phyloP scores from a whole-genome alignment of 2,113 vertebrate species.

The Pygoscelis antarcticus region DNA sequence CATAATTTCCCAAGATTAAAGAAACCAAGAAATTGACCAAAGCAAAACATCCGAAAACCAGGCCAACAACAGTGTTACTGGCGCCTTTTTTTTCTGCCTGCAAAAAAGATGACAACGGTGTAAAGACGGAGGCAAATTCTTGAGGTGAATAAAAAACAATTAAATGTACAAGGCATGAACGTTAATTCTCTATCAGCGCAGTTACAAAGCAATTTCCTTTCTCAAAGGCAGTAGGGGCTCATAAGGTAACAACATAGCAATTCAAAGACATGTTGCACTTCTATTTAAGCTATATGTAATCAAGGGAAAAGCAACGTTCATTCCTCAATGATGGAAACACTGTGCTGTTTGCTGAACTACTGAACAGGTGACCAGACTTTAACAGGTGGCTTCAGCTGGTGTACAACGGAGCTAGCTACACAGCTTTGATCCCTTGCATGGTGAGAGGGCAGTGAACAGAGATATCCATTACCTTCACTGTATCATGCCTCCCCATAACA shows the following conservation, averaged over 20 bases:
- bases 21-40: conserved; percentile 82
- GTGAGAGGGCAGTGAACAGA: background rate
- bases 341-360: background rate
- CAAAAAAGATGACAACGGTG: background rate
- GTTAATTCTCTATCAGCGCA: background rate
- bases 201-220: background rate
- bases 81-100: conserved; percentile 91
- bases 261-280: background rate
- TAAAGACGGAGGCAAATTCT: background rate
- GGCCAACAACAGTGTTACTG: conserved; percentile 83
- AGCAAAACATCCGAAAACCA: conserved; percentile 95
- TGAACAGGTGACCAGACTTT: background rate
- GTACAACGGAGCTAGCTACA: background rate
- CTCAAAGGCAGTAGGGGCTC: background rate
- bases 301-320: background rate
- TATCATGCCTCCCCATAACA: fast-evolving
- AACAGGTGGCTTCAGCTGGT: background rate
- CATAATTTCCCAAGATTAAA: conserved; percentile 89
- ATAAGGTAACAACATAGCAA: background rate
- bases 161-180: too few relatives aligned
- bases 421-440: background rate
- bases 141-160: background rate
- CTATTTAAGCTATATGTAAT: background rate
- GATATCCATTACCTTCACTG: background rate
- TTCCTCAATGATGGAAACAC: background rate